A percentile compares a stretch with the other conserved stretches of the same genome.
Evolutionary conservation across 2,797 vertebrate species (phyloP).

Genomic region (Tiaroga cobitis): DNA sequence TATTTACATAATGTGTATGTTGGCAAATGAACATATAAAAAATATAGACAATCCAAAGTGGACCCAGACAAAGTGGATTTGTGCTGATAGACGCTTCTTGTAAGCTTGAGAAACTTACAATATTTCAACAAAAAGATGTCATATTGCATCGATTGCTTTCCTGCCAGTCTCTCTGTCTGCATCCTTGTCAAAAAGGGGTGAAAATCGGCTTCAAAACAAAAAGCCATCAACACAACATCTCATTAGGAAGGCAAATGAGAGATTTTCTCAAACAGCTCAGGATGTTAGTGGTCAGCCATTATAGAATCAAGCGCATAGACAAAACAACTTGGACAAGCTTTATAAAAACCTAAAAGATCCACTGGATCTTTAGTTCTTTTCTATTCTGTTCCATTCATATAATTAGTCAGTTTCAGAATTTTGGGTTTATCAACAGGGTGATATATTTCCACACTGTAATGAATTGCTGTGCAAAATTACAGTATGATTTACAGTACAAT

Average conservation of each 20-base stretch:
- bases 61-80: not conserved
- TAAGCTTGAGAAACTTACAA: not conserved
- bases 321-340: not conserved
- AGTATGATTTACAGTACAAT: too few species aligned
- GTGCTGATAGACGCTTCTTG: not conserved
- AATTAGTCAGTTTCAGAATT: not conserved
- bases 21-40: too few species aligned
- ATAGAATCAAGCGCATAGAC: not conserved
- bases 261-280: not conserved
- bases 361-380: not conserved
- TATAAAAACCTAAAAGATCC: not conserved
- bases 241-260: not conserved
- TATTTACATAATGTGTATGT: too few species aligned
- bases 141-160: too few species aligned
- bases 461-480: too few species aligned
- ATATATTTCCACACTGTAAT: not conserved
- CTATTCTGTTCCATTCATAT: too few species aligned
- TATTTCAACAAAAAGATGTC: too few species aligned
- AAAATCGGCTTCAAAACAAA: not conserved
- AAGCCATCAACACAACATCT: not conserved
- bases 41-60: too few species aligned
- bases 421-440: not conserved
- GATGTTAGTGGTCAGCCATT: too few species aligned
- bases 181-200: too few species aligned
- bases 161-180: not conserved